These are phyloP conservation scores for Bombylius discolor DNA, from an alignment of 2,888 invertebrate genomes.

Conservation along the genomic window DNA sequence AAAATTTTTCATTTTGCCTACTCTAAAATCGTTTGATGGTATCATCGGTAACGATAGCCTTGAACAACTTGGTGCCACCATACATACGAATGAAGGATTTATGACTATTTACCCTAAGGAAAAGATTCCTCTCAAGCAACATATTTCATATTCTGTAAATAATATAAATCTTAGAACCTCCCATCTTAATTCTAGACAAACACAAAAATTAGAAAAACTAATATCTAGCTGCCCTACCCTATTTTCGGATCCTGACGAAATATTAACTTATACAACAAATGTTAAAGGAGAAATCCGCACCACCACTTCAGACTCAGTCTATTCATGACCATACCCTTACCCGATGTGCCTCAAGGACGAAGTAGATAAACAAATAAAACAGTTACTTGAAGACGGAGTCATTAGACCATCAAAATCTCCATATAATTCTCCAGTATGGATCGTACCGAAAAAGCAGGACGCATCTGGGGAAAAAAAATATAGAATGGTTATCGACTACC, in stretches of 20 bases:
- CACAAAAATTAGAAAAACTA: not conserved
- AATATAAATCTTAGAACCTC: too few relatives aligned
- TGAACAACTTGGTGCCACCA: too few relatives aligned
- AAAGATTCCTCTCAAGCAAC: too few relatives aligned
- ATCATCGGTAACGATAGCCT: too few relatives aligned
- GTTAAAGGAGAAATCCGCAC: constrained; percentile 9
- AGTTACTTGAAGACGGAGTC: constrained; percentile 3
- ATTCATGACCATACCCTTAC: constrained; percentile 6
- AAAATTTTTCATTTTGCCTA: too few relatives aligned
- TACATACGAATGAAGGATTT: too few relatives aligned
- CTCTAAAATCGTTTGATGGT: too few relatives aligned
- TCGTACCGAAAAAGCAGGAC: not conserved
- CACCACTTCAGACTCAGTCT: constrained; percentile 3
- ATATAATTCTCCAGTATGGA: constrained; percentile 11
- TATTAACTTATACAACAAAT: constrained; percentile 6
- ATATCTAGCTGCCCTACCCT: not conserved
- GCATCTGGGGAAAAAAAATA: not conserved
- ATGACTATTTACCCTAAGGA: too few relatives aligned
- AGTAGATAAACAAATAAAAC: constrained; percentile 1
- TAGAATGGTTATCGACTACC: not conserved
- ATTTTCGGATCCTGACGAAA: constrained; percentile 6
- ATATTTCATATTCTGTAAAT: too few relatives aligned
- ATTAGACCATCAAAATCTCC: constrained; percentile 11
- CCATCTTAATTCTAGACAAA: not conserved
- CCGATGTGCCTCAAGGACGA: not conserved